phyloP scores from a whole-genome alignment of 2,888 invertebrate species.

The Steinernema hermaphroditum region DNA sequence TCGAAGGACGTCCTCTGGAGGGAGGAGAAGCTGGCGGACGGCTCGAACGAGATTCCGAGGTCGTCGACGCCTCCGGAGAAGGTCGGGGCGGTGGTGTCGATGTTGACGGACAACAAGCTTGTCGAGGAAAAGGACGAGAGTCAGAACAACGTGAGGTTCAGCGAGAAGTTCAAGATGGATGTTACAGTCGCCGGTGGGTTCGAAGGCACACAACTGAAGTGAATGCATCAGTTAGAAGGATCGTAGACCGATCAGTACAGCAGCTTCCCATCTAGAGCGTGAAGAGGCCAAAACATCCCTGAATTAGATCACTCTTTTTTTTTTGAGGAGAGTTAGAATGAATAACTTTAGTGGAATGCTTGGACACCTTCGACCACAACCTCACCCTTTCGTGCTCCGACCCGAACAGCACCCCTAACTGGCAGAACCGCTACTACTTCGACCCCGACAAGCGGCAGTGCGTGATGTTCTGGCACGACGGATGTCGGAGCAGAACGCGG shows the following conservation, averaged over 20 bases:
- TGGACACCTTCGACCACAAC: slow-evolving; percentile 53
- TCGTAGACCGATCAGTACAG: neutral
- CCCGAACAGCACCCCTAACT: slow-evolving; percentile 35
- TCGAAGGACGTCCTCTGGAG: neutral
- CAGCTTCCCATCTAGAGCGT: no score
- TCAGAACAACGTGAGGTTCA: neutral
- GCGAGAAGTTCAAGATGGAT: slow-evolving; percentile 12
- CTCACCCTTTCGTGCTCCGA: slow-evolving; percentile 48
- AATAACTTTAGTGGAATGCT: slow-evolving; percentile 56
- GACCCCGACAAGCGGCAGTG: slow-evolving; percentile 49
- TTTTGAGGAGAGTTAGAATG: no score
- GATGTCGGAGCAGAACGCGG: slow-evolving; percentile 45
- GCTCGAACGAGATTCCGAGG: neutral
- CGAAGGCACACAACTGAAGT: no score
- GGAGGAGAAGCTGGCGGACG: slow-evolving; percentile 1
- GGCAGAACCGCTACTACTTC: slow-evolving; percentile 40
- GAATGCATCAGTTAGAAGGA: neutral
- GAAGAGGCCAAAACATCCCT: no score
- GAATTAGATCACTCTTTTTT: no score
- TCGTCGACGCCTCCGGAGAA: neutral
- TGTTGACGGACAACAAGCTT: slow-evolving; percentile 23
- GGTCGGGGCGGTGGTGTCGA: neutral
- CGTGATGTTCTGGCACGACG: slow-evolving; percentile 63
- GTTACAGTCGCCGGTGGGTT: slow-evolving; percentile 5
- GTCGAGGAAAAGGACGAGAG: slow-evolving; percentile 24